Evolutionary conservation across 1,140 invertebrate genomes (phyloP).

Genomic region (Palaemon carinicauda): DNA sequence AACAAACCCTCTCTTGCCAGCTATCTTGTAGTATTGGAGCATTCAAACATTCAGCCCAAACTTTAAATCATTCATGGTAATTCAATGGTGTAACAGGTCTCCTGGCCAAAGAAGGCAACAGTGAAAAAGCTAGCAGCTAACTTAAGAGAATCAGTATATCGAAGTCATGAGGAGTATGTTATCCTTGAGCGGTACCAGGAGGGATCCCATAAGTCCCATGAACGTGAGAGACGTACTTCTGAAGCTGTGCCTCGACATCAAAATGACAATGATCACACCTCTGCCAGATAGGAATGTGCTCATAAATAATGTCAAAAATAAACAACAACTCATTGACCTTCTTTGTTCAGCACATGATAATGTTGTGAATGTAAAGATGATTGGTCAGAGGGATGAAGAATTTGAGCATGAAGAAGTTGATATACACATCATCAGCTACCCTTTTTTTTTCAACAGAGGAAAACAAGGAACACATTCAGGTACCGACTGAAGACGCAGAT

Average conservation of each 20-base stretch:
- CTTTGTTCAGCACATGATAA: not conserved
- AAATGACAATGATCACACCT: not conserved
- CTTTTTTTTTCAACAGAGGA: not conserved
- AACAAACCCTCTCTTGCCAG: not conserved
- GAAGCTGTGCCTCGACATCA: not conserved
- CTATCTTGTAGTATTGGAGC: not conserved
- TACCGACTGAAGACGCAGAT: not conserved
- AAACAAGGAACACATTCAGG: too few species aligned
- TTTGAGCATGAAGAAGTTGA: not conserved
- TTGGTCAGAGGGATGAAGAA: too few species aligned
- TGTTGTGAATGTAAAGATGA: not conserved
- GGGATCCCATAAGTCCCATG: not conserved
- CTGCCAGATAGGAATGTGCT: not conserved
- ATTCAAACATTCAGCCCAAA: not conserved
- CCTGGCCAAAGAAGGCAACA: not conserved
- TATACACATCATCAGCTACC: not conserved
- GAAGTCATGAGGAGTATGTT: not conserved
- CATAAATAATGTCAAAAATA: not conserved
- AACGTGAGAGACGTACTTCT: not conserved
- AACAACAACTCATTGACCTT: not conserved
- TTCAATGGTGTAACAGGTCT: not conserved
- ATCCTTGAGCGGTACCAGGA: not conserved
- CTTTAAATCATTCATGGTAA: slow-evolving; percentile 2
- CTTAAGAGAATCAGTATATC: not conserved
- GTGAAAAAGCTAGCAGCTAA: not conserved